Conservation (phyloP, 2,797 vertebrate genomes). For the Neopelma chrysocephalum region DNA sequence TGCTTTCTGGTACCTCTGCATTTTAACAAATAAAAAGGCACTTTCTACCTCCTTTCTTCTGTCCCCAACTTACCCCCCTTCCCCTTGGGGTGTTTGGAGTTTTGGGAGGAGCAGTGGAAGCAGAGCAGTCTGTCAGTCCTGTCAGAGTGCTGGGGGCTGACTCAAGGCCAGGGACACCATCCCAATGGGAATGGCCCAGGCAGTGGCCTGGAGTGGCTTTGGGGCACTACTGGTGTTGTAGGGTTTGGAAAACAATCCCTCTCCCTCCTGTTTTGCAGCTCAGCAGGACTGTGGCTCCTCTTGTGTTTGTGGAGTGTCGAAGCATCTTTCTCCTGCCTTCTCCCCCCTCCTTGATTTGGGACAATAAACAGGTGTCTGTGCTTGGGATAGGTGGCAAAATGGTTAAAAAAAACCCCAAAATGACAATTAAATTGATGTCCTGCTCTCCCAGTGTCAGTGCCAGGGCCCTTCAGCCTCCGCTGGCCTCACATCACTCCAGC, state of each 20-base stretch:
- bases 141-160: background rate
- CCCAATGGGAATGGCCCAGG: background rate
- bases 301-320: background rate
- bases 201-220: background rate
- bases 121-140: background rate
- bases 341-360: background rate
- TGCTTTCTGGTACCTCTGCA: background rate
- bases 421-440: background rate
- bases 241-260: background rate
- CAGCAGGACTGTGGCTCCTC: background rate
- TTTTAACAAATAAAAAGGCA: background rate
- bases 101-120: background rate
- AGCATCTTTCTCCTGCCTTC: background rate
- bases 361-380: background rate
- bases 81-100: background rate
- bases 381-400: background rate
- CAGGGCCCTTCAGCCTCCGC: background rate
- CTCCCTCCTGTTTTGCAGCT: background rate
- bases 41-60: background rate
- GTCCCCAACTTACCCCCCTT: background rate
- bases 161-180: background rate
- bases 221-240: background rate
- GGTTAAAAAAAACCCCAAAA: accelerated
- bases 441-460: background rate
- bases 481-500: background rate